Evolutionary conservation across 2,888 invertebrate genomes (phyloP).

Genomic region (Leucophenga montana): DNA sequence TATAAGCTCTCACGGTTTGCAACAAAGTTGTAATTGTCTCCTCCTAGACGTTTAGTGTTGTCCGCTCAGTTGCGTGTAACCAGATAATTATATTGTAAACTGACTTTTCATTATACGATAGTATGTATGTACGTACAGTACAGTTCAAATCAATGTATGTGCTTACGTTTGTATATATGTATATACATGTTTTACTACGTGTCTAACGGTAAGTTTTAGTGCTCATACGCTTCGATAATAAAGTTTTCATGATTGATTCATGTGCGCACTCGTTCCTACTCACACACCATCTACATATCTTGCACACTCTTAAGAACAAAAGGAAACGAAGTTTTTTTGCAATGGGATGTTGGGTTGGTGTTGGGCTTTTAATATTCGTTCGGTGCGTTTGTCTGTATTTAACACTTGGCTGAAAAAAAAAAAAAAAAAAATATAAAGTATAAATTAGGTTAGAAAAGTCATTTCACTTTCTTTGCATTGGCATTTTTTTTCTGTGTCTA

Average conservation of each 20-base stretch:
- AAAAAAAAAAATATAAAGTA: slow-evolving; percentile 31
- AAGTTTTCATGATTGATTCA: slow-evolving; percentile 60
- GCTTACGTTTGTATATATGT: background rate
- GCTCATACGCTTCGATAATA: slow-evolving; percentile 34
- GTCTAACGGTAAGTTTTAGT: slow-evolving; percentile 13
- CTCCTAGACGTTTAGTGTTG: slow-evolving; percentile 28
- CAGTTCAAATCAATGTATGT: no score
- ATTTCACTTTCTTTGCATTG: slow-evolving; percentile 11
- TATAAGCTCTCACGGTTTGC: background rate
- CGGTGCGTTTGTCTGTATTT: no score
- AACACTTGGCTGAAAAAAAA: background rate
- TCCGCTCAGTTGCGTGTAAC: slow-evolving; percentile 58
- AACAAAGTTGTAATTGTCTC: background rate
- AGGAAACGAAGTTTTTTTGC: no score
- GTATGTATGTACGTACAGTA: background rate
- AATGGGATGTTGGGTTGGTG: no score
- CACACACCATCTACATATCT: background rate
- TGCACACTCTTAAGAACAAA: no score
- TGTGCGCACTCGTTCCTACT: slow-evolving; percentile 48
- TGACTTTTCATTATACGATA: slow-evolving; percentile 56
- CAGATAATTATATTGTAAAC: slow-evolving; percentile 63
- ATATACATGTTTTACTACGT: background rate
- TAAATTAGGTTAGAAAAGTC: slow-evolving; percentile 35
- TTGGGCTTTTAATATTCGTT: no score
- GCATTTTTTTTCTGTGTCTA: no score